Conservation (phyloP, 35 echinoderm and acorn worm genomes). For the Acanthaster planci region DNA sequence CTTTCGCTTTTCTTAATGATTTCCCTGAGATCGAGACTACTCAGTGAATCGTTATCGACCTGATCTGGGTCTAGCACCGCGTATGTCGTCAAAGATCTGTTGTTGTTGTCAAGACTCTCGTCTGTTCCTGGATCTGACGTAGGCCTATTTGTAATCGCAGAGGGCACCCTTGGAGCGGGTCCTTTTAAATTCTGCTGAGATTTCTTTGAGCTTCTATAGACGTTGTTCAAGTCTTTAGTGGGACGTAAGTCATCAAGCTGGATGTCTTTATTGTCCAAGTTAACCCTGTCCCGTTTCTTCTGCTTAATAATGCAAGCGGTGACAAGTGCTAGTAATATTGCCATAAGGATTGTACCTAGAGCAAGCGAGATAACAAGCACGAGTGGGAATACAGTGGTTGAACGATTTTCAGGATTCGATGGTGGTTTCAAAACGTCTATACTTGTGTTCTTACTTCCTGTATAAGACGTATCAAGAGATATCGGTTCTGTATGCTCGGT, state of each 20-base stretch:
- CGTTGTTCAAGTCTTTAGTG: neutral
- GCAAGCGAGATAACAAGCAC: neutral
- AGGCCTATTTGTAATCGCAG: neutral
- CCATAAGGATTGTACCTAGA: neutral
- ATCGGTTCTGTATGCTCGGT: neutral
- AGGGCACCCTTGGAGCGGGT: neutral
- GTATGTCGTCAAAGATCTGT: neutral
- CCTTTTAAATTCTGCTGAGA: neutral
- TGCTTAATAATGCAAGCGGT: neutral
- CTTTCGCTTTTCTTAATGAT: neutral
- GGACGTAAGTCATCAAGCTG: neutral
- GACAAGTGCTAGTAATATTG: neutral
- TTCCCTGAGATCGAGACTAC: slow-evolving; percentile 8
- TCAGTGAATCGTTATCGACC: slow-evolving; percentile 19
- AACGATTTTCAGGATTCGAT: neutral
- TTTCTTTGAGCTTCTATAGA: neutral
- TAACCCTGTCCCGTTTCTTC: neutral
- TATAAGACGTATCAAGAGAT: neutral
- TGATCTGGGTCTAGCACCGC: slow-evolving; percentile 17
- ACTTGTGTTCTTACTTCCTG: neutral
- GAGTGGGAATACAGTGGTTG: neutral
- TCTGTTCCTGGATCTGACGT: neutral
- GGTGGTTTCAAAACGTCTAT: neutral
- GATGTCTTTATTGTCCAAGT: neutral
- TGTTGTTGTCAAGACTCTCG: neutral